A percentile compares a stretch with the other conserved stretches of the same genome.
These are phyloP conservation scores for Seira musarum DNA, from an alignment of 2,888 invertebrate species.

Conservation along the genomic window DNA sequence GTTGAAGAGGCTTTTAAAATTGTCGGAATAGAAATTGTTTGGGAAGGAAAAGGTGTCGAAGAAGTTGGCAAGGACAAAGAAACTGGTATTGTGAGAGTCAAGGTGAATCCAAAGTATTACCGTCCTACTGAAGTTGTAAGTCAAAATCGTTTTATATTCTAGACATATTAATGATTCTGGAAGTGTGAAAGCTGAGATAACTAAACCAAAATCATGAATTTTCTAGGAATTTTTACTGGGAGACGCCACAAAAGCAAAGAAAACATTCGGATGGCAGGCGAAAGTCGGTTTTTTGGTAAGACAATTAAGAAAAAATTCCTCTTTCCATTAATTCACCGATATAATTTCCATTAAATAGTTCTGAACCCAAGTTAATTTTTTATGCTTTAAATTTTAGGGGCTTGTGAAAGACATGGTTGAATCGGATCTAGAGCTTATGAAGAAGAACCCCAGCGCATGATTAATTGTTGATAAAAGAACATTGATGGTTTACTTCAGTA, in stretches of 20 bases:
- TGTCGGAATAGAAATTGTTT: slow-evolving; percentile 85
- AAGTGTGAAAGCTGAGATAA: neutral
- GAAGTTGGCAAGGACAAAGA: slow-evolving; percentile 87
- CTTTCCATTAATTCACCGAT: slow-evolving; percentile 19
- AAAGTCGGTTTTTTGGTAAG: slow-evolving; percentile 81
- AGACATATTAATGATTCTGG: slow-evolving; percentile 6
- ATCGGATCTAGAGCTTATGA: slow-evolving; percentile 93
- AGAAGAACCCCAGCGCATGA: slow-evolving; percentile 88
- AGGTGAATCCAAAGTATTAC: slow-evolving; percentile 94
- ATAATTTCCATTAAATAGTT: neutral
- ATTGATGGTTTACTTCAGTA: too few relatives aligned
- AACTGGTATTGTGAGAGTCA: slow-evolving; percentile 84
- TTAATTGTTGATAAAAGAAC: too few relatives aligned
- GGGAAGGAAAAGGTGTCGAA: slow-evolving; percentile 88
- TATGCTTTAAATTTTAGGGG: slow-evolving; percentile 74
- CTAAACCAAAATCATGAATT: neutral
- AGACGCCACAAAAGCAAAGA: slow-evolving; percentile 93
- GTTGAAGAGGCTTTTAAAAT: slow-evolving; percentile 92
- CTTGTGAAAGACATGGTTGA: slow-evolving; percentile 96
- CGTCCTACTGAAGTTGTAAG: slow-evolving; percentile 97
- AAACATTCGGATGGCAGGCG: slow-evolving; percentile 90
- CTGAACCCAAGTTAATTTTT: slow-evolving; percentile 16
- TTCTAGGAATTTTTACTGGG: slow-evolving; percentile 88
- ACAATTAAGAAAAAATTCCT: slow-evolving; percentile 28
- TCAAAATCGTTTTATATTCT: too few relatives aligned